Evolutionary conservation across 2,888 invertebrate genomes (phyloP).

Genomic region (Crossocerus cetratus): DNA sequence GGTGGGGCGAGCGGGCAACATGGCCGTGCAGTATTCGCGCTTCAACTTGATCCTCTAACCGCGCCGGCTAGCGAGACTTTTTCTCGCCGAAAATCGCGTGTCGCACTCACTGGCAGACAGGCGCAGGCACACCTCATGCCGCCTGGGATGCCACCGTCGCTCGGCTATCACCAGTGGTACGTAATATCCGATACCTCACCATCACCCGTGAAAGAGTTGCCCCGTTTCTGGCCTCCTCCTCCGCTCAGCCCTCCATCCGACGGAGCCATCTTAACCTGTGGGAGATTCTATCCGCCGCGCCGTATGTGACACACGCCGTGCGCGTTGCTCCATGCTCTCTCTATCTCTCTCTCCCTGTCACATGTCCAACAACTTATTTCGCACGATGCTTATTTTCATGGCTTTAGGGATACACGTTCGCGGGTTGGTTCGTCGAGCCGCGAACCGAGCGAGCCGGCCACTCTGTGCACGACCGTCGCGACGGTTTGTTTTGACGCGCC

Average conservation of each 20-base stretch:
- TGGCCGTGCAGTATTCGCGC: conserved; percentile 42
- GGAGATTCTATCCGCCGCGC: conserved; percentile 8
- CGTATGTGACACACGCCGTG: conserved; percentile 27
- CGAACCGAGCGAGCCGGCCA: no score
- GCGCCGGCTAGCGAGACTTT: conserved; percentile 30
- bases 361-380: no score
- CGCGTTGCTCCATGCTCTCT: conserved; percentile 20
- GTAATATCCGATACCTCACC: conserved; percentile 39
- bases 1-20: conserved; percentile 56
- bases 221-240: neutral
- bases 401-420: no score
- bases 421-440: no score
- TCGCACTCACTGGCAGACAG: neutral
- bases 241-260: conserved; percentile 23
- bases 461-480: no score
- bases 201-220: conserved; percentile 2
- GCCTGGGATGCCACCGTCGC: conserved; percentile 34
- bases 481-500: no score
- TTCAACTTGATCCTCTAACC: conserved; percentile 14
- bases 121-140: neutral
- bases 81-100: conserved; percentile 30
- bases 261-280: conserved; percentile 52
- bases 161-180: conserved; percentile 44
- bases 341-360: no score
- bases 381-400: no score